Conservation (phyloP, 1,140 invertebrate genomes). For the Tetragonula clypearis region DNA sequence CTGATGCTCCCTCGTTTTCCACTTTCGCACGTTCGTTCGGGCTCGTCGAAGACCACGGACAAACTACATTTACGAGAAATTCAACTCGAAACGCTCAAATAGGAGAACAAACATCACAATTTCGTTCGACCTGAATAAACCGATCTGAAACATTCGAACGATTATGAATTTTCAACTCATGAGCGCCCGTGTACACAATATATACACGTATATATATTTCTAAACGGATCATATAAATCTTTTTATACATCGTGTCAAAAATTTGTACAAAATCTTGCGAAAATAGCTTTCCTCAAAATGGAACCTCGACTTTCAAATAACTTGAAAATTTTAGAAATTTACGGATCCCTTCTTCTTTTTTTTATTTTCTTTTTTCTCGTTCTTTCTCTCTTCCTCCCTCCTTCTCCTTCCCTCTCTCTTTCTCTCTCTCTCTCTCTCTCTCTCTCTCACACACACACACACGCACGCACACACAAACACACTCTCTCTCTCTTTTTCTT, state of each 20-base stretch:
- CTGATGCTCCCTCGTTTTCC: conserved; percentile 34
- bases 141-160: not conserved
- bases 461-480: no score
- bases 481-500: not conserved
- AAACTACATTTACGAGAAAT: conserved; percentile 5
- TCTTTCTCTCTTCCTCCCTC: not conserved
- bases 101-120: conserved; percentile 26
- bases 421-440: not conserved
- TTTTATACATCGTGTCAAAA: conserved; percentile 43
- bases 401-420: not conserved
- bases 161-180: conserved; percentile 8
- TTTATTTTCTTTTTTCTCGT: not conserved
- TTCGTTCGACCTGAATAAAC: conserved; percentile 23
- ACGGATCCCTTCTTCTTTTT: not conserved
- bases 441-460: not conserved
- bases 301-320: conserved; percentile 26
- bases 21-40: not conserved
- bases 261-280: conserved; percentile 62
- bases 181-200: conserved; percentile 23
- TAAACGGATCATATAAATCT: conserved; percentile 28
- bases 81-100: conserved; percentile 20
- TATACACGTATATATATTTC: conserved; percentile 31
- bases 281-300: conserved; percentile 59
- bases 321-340: conserved; percentile 45
- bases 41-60: conserved; percentile 3